Percentiles rank a stretch among this genome's conserved stretches.
Conservation (phyloP, 2,888 invertebrate species). For the Dolichomitus sp. region DNA sequence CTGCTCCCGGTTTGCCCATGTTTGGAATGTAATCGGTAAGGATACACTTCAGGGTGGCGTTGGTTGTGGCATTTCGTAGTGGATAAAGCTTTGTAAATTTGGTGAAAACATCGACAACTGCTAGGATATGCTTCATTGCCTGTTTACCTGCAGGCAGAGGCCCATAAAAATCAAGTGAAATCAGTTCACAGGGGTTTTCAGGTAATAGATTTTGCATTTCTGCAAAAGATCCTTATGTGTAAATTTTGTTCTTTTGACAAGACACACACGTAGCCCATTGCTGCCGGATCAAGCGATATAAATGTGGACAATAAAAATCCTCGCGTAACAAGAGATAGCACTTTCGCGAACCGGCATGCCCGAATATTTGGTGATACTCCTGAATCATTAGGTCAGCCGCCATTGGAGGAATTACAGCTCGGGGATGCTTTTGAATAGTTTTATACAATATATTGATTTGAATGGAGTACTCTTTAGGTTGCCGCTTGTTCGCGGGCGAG, state of each 20-base stretch:
- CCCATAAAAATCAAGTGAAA: slow-evolving; percentile 61
- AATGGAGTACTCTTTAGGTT: too few species aligned
- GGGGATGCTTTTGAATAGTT: too few species aligned
- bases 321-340: slow-evolving; percentile 40
- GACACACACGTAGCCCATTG: slow-evolving; percentile 32
- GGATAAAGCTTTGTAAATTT: slow-evolving; percentile 64
- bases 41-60: not conserved
- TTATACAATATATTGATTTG: too few species aligned
- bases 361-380: slow-evolving; percentile 48
- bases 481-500: too few species aligned
- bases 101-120: slow-evolving; percentile 65
- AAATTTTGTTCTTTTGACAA: slow-evolving; percentile 58
- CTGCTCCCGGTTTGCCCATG: slow-evolving; percentile 31
- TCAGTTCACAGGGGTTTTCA: slow-evolving; percentile 25
- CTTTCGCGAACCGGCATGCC: slow-evolving; percentile 46
- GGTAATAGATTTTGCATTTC: slow-evolving; percentile 45
- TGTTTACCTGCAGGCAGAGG: slow-evolving; percentile 43
- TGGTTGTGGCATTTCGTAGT: slow-evolving; percentile 51
- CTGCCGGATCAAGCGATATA: not conserved
- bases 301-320: slow-evolving; percentile 25
- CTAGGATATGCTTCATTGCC: slow-evolving; percentile 54
- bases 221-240: slow-evolving; percentile 11
- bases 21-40: slow-evolving; percentile 5
- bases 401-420: not conserved
- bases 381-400: not conserved